Evolutionary conservation across 2,797 vertebrate species (phyloP), one percentile per base, ranked within the genome.

Genomic region (Lutjanus campechanus): DNA sequence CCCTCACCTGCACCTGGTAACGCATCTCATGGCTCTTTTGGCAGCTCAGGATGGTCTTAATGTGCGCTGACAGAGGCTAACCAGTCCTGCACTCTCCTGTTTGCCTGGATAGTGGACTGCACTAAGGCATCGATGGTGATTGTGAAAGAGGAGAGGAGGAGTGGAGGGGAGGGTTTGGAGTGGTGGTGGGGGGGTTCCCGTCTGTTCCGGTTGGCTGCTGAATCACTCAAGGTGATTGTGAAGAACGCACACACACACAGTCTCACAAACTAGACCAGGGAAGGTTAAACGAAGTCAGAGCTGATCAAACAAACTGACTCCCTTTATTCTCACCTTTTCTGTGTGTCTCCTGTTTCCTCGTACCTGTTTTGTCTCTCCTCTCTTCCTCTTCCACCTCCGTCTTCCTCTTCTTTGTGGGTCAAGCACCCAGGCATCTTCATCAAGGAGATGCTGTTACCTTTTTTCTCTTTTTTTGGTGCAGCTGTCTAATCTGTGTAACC

Each of bases 151-250:
- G 40, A 46, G 36, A 7, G 10, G 47, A 20, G 9, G 20, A 16
- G 69, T 53, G 67, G 49, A 47, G 19, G 11, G 4, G 70, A 46
- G 58, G 29, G 13, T 2, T 41, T 25, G 8, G 40, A 50, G 36
- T 17, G 11, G 63, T 19, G 74, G 9, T n/a, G 17, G 22, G n/a
- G 62, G 82, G 82, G 56, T 16, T 79, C 65, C 89, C 90, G 92
- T 95, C 95, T 89, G 69, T 92, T 94, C 82, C 79, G 68, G 88
- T 94, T 93, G 91, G 90, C 83, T 83, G 88, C 86, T 88, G 88
- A 94, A 94, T 95, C 94, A 95, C 91, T 95, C 93, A 95, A 93
- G 92, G 84, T 88, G 87, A 87, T 89, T 88, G 85, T 79, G 70
- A 82, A 78, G 78, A 89, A 65, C 40, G 71, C 69, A 20, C 65